A percentile compares a stretch with the other conserved stretches of the same genome.
Conservation (phyloP, 2,888 invertebrate species). For the Bhutanitis thaidina region DNA sequence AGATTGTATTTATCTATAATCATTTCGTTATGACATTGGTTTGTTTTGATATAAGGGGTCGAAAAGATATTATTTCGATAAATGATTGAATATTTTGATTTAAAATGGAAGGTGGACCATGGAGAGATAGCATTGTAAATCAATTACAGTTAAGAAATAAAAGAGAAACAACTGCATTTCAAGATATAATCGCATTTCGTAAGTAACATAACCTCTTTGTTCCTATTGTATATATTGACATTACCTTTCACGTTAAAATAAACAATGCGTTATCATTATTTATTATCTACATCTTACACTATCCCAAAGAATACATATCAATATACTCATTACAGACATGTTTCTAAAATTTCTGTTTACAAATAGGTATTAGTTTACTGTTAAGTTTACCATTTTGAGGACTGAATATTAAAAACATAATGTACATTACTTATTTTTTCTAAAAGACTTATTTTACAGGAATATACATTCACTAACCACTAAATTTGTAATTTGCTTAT, state of each 20-base stretch:
- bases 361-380: too few species aligned
- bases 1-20: neutral
- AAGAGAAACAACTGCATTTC: slow-evolving; percentile 86
- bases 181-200: slow-evolving; percentile 91
- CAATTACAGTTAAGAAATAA: slow-evolving; percentile 87
- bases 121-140: slow-evolving; percentile 85
- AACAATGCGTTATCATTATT: too few species aligned
- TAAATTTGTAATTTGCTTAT: too few species aligned
- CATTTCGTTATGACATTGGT: slow-evolving; percentile 52
- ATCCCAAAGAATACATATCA: too few species aligned
- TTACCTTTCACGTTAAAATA: slow-evolving; percentile 1
- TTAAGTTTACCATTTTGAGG: too few species aligned
- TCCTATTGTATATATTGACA: slow-evolving; percentile 14
- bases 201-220: slow-evolving; percentile 74
- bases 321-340: too few species aligned
- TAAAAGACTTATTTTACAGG: too few species aligned
- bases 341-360: too few species aligned
- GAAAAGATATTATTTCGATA: slow-evolving; percentile 37
- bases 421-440: too few species aligned
- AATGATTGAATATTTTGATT: slow-evolving; percentile 28
- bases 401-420: too few species aligned
- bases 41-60: slow-evolving; percentile 59
- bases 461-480: too few species aligned
- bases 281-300: too few species aligned
- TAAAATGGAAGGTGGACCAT: slow-evolving; percentile 75